Evolutionary conservation across 1,140 invertebrate genomes (phyloP), one percentile per base, ranked within the genome.

Genomic region (Popillia japonica): DNA sequence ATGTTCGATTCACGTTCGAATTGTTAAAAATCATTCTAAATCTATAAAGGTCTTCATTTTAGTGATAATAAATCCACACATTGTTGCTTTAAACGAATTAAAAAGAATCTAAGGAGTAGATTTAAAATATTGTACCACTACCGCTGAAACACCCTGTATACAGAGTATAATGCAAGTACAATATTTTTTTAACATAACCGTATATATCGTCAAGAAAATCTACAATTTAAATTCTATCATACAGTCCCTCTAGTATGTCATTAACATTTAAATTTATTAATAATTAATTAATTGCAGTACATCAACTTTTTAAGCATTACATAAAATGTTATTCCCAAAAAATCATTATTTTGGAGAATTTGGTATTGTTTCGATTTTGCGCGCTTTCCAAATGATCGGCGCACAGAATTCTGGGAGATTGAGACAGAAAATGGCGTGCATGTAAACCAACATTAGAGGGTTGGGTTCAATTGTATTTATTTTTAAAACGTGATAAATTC

Each of bases 381-480:
- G 75, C 44, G 7, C 34, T 74, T n/a, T 40, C n/a, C 14, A 74
- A 74, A 8, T 44, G 11, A 74, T 17, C 0, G 10, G 8, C 17
- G 34, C n/a, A 74, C 75, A 17, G 75, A 9, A 23, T 68, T 76
- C 75, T 76, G 75, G 75, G 40, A 14, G 22, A 20, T n/a, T 40
- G 17, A 34, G 42, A 27, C 14, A 79, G 73, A 79, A 79, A 42
- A 79, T 79, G 78, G 78, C 78, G 78, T 40, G 6, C 75, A 41
- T 73, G 59, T 41, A 76, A 55, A 64, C 34, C 22, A 34, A 34
- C 27, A 4, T 2, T 34, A 34, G 64, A 22, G 59, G 40, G 23
- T 77, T 64, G 48, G 76, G 59, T 59, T 77, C 76, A 14, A 23
- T 76, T 59, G 59, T 40, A 40, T 64, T 59, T 76, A 55, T 76